phyloP scores from a whole-genome alignment of 2,113 vertebrate species.

The Pimephales promelas region DNA sequence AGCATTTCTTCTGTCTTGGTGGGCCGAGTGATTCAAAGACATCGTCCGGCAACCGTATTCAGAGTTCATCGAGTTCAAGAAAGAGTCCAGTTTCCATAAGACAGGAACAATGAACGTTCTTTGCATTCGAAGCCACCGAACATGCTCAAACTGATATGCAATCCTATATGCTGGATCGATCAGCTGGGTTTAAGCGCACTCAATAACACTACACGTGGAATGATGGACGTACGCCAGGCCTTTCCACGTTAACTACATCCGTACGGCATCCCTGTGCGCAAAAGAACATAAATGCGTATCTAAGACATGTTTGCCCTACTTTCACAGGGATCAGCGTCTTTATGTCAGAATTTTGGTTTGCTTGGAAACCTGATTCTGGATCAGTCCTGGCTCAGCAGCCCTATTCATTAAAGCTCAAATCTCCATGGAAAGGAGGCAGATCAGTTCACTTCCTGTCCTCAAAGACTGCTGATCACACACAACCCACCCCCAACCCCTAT shows the following conservation, averaged over 20 bases:
- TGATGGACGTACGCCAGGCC: background rate
- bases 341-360: conserved; percentile 3
- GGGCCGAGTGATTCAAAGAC: background rate
- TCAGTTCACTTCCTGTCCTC: conserved; percentile 57
- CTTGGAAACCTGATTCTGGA: conserved; percentile 23
- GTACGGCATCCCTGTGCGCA: background rate
- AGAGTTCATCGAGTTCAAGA: conserved; percentile 6
- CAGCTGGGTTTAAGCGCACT: background rate
- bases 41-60: background rate
- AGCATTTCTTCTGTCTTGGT: conserved; percentile 28
- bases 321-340: conserved; percentile 16
- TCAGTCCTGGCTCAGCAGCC: conserved; percentile 39
- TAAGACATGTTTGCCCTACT: background rate
- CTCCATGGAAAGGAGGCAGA: conserved; percentile 44
- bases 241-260: conserved; percentile 1
- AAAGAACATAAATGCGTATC: background rate
- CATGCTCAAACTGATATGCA: background rate
- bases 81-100: background rate
- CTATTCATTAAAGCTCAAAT: conserved; percentile 42
- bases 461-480: conserved; percentile 59
- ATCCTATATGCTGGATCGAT: background rate
- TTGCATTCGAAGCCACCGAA: background rate
- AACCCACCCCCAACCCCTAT: conserved; percentile 22
- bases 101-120: background rate
- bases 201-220: too few species aligned